Evolutionary conservation across 2,888 invertebrate genomes (phyloP).

Genomic region (Heliconius sara): DNA sequence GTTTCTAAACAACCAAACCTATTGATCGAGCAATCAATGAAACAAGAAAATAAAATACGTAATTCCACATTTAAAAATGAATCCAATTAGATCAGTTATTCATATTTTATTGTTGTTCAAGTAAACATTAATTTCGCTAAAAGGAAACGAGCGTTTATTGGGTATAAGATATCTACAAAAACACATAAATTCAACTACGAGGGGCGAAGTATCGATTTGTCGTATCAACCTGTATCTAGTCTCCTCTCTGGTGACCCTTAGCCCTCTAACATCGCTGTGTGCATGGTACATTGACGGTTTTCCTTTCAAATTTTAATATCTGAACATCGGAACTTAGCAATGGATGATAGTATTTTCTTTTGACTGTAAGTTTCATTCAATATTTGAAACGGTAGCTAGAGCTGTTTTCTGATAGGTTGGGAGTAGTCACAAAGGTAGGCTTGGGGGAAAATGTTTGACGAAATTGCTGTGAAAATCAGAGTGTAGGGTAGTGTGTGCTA

Average conservation of each 20-base stretch:
- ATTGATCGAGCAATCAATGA: no score
- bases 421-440: background rate
- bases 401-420: slow-evolving; percentile 4
- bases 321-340: background rate
- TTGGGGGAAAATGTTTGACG: background rate
- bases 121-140: background rate
- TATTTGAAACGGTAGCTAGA: background rate
- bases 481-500: background rate
- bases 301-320: background rate
- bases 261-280: slow-evolving; percentile 18
- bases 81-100: background rate
- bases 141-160: slow-evolving; percentile 4
- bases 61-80: no score
- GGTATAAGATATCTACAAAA: slow-evolving; percentile 31
- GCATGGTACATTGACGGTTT: slow-evolving; percentile 42
- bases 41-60: no score
- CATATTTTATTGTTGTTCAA: background rate
- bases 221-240: slow-evolving; percentile 62
- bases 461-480: background rate
- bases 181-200: slow-evolving; percentile 29
- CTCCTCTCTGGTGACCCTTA: slow-evolving; percentile 36
- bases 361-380: background rate
- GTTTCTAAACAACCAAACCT: no score
- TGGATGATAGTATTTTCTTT: background rate
- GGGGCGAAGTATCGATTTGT: slow-evolving; percentile 60